Evolutionary conservation across 92 coral and sea anemone species (phyloP).

Genomic region (Porites rus): DNA sequence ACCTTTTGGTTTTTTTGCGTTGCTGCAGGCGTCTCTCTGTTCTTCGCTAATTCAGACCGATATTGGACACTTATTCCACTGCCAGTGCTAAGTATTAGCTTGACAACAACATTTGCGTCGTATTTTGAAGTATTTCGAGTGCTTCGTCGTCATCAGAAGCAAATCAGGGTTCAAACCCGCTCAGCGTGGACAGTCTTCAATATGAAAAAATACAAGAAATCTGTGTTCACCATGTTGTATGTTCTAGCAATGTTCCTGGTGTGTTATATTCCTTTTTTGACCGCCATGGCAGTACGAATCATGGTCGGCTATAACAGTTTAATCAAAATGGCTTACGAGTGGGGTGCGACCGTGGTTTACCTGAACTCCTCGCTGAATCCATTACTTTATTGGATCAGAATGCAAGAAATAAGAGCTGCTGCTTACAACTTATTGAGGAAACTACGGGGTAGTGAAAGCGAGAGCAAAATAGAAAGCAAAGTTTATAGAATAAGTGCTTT

Average conservation of each 20-base stretch:
- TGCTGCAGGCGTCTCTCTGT: slow-evolving; percentile 22
- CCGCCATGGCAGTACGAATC: slow-evolving; percentile 33
- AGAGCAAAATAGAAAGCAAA: slow-evolving; percentile 25
- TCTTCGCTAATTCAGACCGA: slow-evolving; percentile 32
- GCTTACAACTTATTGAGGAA: slow-evolving; percentile 28
- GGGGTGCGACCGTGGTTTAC: slow-evolving; percentile 43
- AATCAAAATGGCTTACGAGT: slow-evolving; percentile 42
- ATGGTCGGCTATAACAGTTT: slow-evolving; percentile 14
- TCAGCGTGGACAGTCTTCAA: slow-evolving; percentile 26
- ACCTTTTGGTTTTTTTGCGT: slow-evolving; percentile 48
- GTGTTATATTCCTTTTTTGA: slow-evolving; percentile 43
- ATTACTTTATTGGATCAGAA: slow-evolving; percentile 31
- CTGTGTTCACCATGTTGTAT: slow-evolving; percentile 42
- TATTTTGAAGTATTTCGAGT: slow-evolving; percentile 36
- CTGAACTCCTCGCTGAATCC: slow-evolving; percentile 49
- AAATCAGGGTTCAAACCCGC: slow-evolving; percentile 31
- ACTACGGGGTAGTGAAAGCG: not conserved
- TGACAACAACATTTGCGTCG: slow-evolving; percentile 33
- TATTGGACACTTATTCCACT: slow-evolving; percentile 50
- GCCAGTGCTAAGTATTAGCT: slow-evolving; percentile 27
- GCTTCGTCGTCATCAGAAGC: slow-evolving; percentile 36
- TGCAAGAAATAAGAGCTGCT: slow-evolving; percentile 45
- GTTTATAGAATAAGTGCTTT: slow-evolving; percentile 16
- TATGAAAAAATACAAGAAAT: slow-evolving; percentile 47
- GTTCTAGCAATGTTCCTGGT: slow-evolving; percentile 26